Conservation (phyloP, 2,888 invertebrate species). For the Drosophila sordidapex region DNA sequence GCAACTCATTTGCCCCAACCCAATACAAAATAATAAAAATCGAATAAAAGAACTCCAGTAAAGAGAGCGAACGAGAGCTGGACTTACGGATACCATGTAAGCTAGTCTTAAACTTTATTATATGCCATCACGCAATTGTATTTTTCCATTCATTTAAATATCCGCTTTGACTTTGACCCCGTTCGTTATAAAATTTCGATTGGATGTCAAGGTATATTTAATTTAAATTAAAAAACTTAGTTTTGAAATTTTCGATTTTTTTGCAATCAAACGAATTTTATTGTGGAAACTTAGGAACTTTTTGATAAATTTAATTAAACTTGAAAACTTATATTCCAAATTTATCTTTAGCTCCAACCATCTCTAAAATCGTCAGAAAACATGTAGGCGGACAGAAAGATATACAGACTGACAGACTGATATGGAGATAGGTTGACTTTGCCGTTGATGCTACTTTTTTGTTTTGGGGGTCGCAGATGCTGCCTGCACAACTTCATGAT, state of each 20-base stretch:
- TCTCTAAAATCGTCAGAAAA: not conserved
- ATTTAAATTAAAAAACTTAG: too few species aligned
- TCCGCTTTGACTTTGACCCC: too few species aligned
- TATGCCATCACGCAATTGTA: too few species aligned
- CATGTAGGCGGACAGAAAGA: not conserved
- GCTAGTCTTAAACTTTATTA: not conserved
- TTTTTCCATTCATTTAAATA: too few species aligned
- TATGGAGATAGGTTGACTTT: not conserved
- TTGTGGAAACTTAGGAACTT: too few species aligned
- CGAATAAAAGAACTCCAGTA: not conserved
- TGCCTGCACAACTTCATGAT: not conserved
- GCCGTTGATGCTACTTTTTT: not conserved
- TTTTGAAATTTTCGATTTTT: too few species aligned
- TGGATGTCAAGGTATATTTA: too few species aligned
- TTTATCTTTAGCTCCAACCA: too few species aligned
- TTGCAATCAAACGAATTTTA: too few species aligned
- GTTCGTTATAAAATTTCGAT: too few species aligned
- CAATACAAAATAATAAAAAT: not conserved
- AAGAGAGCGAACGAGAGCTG: not conserved
- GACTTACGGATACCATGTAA: not conserved
- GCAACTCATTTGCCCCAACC: conserved; percentile 1
- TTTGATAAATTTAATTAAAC: too few species aligned
- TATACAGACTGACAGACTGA: not conserved
- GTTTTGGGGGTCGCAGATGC: not conserved
- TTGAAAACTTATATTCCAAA: too few species aligned